Evolutionary conservation across 2,797 vertebrate genomes (phyloP).

Genomic region (Fringilla coelebs): DNA sequence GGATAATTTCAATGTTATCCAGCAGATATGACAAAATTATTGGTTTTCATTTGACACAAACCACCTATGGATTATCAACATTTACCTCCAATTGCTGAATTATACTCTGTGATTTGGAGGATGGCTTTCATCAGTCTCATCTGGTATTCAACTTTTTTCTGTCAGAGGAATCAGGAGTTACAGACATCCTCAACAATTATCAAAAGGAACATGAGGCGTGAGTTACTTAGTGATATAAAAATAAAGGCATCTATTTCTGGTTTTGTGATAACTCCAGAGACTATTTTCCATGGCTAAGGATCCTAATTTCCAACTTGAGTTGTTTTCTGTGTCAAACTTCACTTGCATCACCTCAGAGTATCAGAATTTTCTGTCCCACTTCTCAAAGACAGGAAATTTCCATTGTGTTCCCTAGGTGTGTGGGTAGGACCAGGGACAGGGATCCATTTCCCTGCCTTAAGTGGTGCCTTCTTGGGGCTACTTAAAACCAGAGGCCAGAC

Average conservation of each 20-base stretch:
- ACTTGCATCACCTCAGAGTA: not conserved
- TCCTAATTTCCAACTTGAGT: constrained; percentile 14
- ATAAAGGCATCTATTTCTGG: constrained; percentile 64
- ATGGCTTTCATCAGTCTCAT: not conserved
- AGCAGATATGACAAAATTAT: not conserved
- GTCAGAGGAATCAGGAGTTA: not conserved
- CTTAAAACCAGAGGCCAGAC: not conserved
- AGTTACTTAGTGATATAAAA: constrained; percentile 36
- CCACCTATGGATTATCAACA: not conserved
- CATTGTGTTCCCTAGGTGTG: not conserved
- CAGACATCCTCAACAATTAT: not conserved
- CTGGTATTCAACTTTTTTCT: constrained; percentile 7
- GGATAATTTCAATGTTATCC: not conserved
- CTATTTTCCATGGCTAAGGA: constrained; percentile 13
- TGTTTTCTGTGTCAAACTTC: constrained; percentile 27
- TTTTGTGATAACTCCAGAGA: constrained; percentile 13
- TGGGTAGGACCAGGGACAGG: not conserved
- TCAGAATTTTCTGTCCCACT: not conserved
- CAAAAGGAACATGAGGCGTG: not conserved
- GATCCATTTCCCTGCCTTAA: not conserved
- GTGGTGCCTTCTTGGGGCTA: not conserved
- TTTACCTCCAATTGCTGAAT: not conserved
- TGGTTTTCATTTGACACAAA: not conserved
- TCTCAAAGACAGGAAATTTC: not conserved
- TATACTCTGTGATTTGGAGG: not conserved